Base-by-base conservation (phyloP, 2,113 vertebrate genomes). In the Macquaria ambigua region DNA sequence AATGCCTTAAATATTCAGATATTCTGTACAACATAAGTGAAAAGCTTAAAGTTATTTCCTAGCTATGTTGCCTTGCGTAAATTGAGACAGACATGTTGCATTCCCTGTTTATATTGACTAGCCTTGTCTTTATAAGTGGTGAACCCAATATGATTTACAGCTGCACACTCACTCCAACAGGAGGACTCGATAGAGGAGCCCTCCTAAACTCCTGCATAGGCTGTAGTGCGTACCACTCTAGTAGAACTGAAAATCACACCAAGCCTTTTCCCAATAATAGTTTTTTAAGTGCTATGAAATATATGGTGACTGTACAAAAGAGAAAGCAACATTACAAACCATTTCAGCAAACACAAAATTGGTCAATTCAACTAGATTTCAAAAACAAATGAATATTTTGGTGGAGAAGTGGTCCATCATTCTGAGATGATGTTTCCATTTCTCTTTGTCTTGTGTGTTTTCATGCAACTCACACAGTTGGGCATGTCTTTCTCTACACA, bases 331-430 rank as follows among this genome's bases (percentile, higher is more conserved):
- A 52, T 41, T 58, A 28, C 8, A 18, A 72, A 56, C 9, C 52
- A 41, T 67, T 79, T 79, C 15, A n/a, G 61, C 4, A 56, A 66
- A 77, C 8, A 12, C 50, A 58, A 50, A 77, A 66, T 37, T 64
- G 56, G 20, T 23, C n/a, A 11, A 3, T 66, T 78, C 37, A 12
- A 50, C 37, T 21, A 1, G 6, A 64, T n/a, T 46, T 68, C 4
- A 25, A 34, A 69, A 53, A 21, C 28, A 73, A 41, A 67, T 52
- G 52, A 1, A 66, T 50, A 12, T 37, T n/a, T 50, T 61, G 6
- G 8, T 34, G 50, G n/a, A 50, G 39, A 62, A 21, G 25, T 6
- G 28, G 14, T 58, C 14, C 16, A 15, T 41, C 6, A 48, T 41
- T 64, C 8, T 39, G 28, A 12, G 9, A 52, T 34, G 52, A 80